Percentiles rank a stretch among this genome's conserved stretches.
These are phyloP conservation scores for Oscheius onirici DNA, from an alignment of 2,888 invertebrate species.

Conservation along the genomic window DNA sequence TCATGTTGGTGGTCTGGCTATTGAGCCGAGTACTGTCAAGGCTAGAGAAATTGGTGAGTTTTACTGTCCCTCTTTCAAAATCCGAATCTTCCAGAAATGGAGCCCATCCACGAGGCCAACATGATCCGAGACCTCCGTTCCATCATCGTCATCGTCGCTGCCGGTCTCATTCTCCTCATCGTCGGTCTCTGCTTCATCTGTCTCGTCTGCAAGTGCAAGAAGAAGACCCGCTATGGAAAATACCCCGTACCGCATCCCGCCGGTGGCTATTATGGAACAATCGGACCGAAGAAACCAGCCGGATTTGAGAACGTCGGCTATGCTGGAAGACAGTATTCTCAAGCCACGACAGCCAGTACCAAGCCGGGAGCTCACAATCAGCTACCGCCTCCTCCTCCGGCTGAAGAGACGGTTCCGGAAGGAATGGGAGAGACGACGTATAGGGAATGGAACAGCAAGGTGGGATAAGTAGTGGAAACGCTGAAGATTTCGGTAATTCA, in stretches of 20 bases:
- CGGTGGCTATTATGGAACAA: slow-evolving; percentile 40
- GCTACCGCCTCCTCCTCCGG: slow-evolving; percentile 26
- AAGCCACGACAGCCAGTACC: slow-evolving; percentile 47
- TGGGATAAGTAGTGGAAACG: slow-evolving; percentile 29
- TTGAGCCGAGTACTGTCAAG: slow-evolving; percentile 59
- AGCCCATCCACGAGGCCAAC: slow-evolving; percentile 21
- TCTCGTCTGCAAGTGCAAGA: slow-evolving; percentile 40
- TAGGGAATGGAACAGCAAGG: slow-evolving; percentile 68
- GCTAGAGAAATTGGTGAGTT: slow-evolving; percentile 47
- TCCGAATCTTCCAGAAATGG: not conserved
- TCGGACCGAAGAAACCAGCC: slow-evolving; percentile 34
- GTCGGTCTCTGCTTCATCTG: slow-evolving; percentile 42
- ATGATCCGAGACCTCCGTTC: not conserved
- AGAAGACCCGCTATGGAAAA: slow-evolving; percentile 10
- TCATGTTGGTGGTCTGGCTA: slow-evolving; percentile 44
- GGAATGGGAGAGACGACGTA: slow-evolving; percentile 71
- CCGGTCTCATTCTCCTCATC: slow-evolving; percentile 38
- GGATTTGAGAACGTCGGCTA: slow-evolving; percentile 61
- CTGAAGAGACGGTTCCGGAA: slow-evolving; percentile 43
- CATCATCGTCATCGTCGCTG: slow-evolving; percentile 21
- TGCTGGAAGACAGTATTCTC: slow-evolving; percentile 56
- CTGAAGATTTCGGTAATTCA: too few relatives aligned
- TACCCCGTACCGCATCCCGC: slow-evolving; percentile 11
- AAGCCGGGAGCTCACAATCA: slow-evolving; percentile 31
- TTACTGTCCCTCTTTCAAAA: not conserved